Percentiles rank a stretch among this genome's conserved stretches.
Conservation (phyloP, 1,140 invertebrate genomes). For the Zophobas atratus region DNA sequence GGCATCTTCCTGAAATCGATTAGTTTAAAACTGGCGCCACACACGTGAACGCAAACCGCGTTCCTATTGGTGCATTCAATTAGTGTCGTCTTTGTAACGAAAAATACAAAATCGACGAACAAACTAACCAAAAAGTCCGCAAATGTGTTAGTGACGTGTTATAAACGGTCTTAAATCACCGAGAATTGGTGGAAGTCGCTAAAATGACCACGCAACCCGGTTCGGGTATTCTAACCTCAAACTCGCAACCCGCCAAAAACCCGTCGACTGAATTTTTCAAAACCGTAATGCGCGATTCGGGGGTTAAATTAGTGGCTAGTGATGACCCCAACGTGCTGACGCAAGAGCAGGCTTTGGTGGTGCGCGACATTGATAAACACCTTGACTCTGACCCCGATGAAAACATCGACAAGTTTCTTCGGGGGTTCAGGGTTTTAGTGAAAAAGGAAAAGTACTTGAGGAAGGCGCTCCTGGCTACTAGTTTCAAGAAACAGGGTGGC, state of each 20-base stretch:
- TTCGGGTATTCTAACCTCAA: not conserved
- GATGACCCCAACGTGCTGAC: slow-evolving; percentile 57
- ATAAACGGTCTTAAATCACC: too few relatives aligned
- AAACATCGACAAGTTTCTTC: slow-evolving; percentile 66
- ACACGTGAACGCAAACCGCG: too few relatives aligned
- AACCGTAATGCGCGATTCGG: not conserved
- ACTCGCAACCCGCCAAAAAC: slow-evolving; percentile 16
- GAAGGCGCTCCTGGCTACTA: slow-evolving; percentile 64
- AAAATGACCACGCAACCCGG: slow-evolving; percentile 29
- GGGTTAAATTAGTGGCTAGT: slow-evolving; percentile 3
- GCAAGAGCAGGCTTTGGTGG: slow-evolving; percentile 63
- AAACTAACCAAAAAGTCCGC: too few relatives aligned
- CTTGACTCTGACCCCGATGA: slow-evolving; percentile 61
- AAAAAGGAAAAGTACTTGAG: slow-evolving; percentile 64
- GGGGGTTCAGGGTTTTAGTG: slow-evolving; percentile 64
- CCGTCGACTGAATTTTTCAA: slow-evolving; percentile 30
- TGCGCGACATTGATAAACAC: slow-evolving; percentile 59
- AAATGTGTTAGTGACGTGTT: too few relatives aligned
- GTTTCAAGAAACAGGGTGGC: slow-evolving; percentile 50
- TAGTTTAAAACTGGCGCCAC: not conserved
- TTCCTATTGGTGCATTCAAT: too few relatives aligned
- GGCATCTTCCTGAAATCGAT: slow-evolving; percentile 85
- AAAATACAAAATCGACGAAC: too few relatives aligned
- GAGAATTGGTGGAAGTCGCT: too few relatives aligned
- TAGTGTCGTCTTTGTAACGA: too few relatives aligned